A percentile compares a stretch with the other conserved stretches of the same genome.
phyloP scores from a whole-genome alignment of 1,140 invertebrate genomes.

The Drosophila prosaltans region DNA sequence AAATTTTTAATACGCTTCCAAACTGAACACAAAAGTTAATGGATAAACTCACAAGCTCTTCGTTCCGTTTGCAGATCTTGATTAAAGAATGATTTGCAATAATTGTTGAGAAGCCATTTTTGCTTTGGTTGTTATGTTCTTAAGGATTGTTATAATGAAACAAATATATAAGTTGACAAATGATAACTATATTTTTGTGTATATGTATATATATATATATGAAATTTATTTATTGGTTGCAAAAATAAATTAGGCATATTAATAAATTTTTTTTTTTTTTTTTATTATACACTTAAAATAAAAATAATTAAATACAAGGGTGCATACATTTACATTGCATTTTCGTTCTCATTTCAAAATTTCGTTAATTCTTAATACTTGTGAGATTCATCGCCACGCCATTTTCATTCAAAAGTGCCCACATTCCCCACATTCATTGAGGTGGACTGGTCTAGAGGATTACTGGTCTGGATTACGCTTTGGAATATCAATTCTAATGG shows the following conservation, averaged over 20 bases:
- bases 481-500: slow-evolving; percentile 58
- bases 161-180: slow-evolving; percentile 15
- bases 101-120: not conserved
- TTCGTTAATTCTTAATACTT: not conserved
- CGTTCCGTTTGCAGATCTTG: not conserved
- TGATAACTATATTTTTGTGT: slow-evolving; percentile 33
- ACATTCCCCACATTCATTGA: not conserved
- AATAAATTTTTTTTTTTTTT: slow-evolving; percentile 26
- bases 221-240: slow-evolving; percentile 39
- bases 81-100: not conserved
- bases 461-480: slow-evolving; percentile 24
- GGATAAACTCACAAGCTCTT: not conserved
- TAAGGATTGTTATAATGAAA: not conserved
- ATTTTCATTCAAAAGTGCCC: not conserved
- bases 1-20: not conserved
- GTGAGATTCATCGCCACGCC: slow-evolving; percentile 41
- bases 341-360: slow-evolving; percentile 23
- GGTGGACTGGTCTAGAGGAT: slow-evolving; percentile 19
- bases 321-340: slow-evolving; percentile 63
- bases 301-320: slow-evolving; percentile 59
- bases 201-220: slow-evolving; percentile 43
- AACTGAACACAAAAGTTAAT: not conserved
- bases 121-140: not conserved
- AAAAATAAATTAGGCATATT: slow-evolving; percentile 34
- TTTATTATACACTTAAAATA: slow-evolving; percentile 51